phyloP scores from a whole-genome alignment of 2,113 vertebrate genomes.

The Athene noctua region DNA sequence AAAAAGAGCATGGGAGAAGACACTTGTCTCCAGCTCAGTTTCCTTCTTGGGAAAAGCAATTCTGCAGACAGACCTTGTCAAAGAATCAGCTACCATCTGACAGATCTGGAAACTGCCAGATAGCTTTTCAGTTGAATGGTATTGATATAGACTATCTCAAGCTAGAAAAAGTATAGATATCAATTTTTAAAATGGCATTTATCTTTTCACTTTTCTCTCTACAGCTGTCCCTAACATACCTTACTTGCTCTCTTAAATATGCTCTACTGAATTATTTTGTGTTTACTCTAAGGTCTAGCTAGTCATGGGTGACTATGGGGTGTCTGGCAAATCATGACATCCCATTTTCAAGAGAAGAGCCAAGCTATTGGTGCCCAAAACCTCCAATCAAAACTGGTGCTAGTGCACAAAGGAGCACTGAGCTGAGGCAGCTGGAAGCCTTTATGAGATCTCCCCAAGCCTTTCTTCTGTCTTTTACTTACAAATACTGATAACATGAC shows the following conservation, averaged over 20 bases:
- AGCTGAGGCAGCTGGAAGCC: not conserved
- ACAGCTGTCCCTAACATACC: not conserved
- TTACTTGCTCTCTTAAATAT: not conserved
- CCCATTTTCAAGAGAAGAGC: rapidly evolving
- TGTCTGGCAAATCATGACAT: not conserved
- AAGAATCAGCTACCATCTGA: not conserved
- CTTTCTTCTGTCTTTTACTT: not conserved
- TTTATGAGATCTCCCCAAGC: not conserved
- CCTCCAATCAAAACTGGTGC: rapidly evolving
- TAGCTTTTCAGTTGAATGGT: not conserved
- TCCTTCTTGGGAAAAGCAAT: not conserved
- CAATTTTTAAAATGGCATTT: rapidly evolving
- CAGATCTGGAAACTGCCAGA: not conserved
- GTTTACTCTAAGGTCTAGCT: not conserved
- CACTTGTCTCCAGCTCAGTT: not conserved
- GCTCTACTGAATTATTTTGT: not conserved
- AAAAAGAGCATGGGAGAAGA: not conserved
- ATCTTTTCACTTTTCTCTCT: not conserved
- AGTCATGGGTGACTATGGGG: not conserved
- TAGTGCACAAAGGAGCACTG: not conserved
- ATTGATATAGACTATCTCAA: not conserved
- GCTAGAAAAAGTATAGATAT: not conserved
- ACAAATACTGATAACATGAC: not conserved
- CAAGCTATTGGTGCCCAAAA: not conserved
- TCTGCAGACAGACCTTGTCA: not conserved